A percentile compares a stretch with the other conserved stretches of the same genome.
phyloP scores from a whole-genome alignment of 2,113 vertebrate species.

The Bucco capensis region DNA sequence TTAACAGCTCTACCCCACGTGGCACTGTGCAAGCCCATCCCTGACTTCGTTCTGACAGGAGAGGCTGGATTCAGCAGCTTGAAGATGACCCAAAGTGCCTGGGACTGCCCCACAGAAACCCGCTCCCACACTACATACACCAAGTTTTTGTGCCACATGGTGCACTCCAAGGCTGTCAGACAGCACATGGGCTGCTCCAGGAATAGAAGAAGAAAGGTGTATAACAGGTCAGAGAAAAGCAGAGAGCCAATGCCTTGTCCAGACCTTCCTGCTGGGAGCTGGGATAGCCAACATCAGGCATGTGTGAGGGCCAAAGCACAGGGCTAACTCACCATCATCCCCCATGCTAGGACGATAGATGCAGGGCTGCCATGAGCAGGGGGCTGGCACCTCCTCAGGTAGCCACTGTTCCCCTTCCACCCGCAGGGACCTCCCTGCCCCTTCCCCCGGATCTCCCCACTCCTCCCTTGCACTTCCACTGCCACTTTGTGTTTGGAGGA shows the following conservation, averaged over 20 bases:
- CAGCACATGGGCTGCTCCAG: rapidly evolving
- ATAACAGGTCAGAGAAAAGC: neutral
- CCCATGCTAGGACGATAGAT: rapidly evolving
- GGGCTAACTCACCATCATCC: neutral
- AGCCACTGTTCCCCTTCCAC: rapidly evolving
- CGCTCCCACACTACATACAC: neutral
- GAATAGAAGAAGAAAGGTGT: neutral
- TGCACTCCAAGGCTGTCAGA: rapidly evolving
- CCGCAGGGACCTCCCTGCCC: neutral
- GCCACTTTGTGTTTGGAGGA: rapidly evolving
- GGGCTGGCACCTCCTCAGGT: neutral
- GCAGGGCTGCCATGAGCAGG: rapidly evolving
- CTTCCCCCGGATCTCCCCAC: neutral
- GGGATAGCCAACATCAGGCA: rapidly evolving
- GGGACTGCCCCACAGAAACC: neutral
- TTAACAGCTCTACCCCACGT: neutral
- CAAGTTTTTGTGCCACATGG: neutral
- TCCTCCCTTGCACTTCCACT: neutral
- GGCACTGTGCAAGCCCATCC: neutral
- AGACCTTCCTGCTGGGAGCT: neutral
- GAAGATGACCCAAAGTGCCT: rapidly evolving
- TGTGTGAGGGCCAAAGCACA: rapidly evolving
- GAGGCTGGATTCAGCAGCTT: neutral
- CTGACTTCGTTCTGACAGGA: neutral
- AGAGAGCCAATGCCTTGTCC: neutral